A percentile compares a stretch with the other conserved stretches of the same genome.
Conservation (phyloP, 2,888 invertebrate genomes). For the Amphimallon solstitiale region DNA sequence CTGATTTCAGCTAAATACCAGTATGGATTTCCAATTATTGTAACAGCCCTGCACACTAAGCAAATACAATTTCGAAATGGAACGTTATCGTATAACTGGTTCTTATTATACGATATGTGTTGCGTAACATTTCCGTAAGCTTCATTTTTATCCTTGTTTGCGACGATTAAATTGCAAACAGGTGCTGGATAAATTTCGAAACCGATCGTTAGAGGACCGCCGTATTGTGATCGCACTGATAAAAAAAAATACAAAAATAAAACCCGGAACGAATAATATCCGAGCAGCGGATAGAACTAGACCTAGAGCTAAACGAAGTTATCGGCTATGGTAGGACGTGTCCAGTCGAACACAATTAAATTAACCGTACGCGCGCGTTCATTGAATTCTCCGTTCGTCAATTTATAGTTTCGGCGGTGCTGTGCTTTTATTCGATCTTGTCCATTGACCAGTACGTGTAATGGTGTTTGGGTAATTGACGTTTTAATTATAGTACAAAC, state of each 20-base stretch:
- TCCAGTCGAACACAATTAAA: not conserved
- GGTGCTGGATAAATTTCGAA: slow-evolving; percentile 5
- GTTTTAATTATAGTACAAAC: slow-evolving; percentile 17
- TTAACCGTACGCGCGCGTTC: no score
- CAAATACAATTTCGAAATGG: no score
- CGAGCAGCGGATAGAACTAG: not conserved
- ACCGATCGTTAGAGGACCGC: slow-evolving; percentile 1
- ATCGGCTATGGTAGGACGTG: not conserved
- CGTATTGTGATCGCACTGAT: not conserved
- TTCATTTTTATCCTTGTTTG: not conserved
- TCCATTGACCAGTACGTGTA: no score
- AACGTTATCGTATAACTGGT: no score
- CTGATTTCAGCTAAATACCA: no score
- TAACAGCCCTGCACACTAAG: no score
- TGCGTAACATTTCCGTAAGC: not conserved
- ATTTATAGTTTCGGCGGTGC: no score
- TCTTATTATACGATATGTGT: no score
- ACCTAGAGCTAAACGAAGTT: not conserved
- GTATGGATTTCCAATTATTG: no score
- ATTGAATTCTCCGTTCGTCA: no score
- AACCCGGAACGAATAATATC: not conserved
- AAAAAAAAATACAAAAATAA: not conserved
- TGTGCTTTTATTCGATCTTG: no score
- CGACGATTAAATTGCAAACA: slow-evolving; percentile 10
- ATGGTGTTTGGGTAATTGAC: slow-evolving; percentile 17